Base-by-base conservation (phyloP, 2,797 vertebrate species). In the Gambusia yucatana region DNA sequence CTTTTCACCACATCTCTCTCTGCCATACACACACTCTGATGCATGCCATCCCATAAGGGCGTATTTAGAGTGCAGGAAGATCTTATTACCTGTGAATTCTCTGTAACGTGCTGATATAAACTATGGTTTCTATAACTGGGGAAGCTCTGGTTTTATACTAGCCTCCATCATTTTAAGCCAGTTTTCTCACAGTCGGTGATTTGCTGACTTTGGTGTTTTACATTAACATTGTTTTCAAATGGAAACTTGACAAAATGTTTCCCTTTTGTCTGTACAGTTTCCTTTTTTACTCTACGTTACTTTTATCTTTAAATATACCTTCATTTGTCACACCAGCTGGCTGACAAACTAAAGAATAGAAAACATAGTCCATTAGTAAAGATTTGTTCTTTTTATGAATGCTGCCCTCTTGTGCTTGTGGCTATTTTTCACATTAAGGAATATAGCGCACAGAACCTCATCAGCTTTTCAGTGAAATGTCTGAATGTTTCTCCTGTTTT, bases 381-480 rank as follows among this genome's bases (percentile, higher is more conserved):
- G 3, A 73, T 71, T 72, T 71, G 16, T 59, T 76, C 43, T 67
- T 78, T 65, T 70, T 70, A 30, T 74, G 63, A 81, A 39, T 86
- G 76, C 88, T 87, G 92, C 92, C 92, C 87, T 84, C 91, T 89
- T 83, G 91, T 93, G 91, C 36, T 41, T 67, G 17, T 36, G 28
- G 39, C 17, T 39, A 39, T 65, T 39, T 65, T 39, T 20, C 33
- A 36, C 8, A 20, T 28, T 20, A 36, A 36, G 61, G 33, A 63
- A 55, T 1, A n/a, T 10, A 10, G 52, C 8, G 2, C 9, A 9
- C 52, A 10, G 22, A 25, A 55, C 25, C 22, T 7, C 50, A 7
- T 52, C 22, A 22, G 50, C 50, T 25, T 22, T 52, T 52, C 7
- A 7, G 28, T 61, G 30, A 61, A 61, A 61, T 30, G 28, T 61